A percentile compares a stretch with the other conserved stretches of the same genome.
phyloP scores from a whole-genome alignment of 2,888 invertebrate species.

The Epinotia nisella region DNA sequence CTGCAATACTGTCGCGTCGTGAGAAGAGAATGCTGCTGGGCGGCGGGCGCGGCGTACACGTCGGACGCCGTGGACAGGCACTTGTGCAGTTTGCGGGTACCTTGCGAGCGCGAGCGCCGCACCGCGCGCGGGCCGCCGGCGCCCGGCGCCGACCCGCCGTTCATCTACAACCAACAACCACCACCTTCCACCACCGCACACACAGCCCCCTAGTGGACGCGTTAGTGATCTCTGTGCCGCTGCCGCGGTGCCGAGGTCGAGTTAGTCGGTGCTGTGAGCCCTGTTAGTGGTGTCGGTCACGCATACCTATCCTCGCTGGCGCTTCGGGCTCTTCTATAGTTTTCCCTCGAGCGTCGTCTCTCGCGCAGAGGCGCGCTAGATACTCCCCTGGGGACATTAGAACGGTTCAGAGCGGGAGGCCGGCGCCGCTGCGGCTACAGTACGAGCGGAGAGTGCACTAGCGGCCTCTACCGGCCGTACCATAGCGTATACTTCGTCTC shows the following conservation, averaged over 20 bases:
- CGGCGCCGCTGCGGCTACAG: conserved; percentile 6
- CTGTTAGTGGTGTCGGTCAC: conserved; percentile 47
- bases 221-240: conserved; percentile 67
- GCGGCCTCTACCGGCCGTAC: conserved; percentile 45
- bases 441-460: conserved; percentile 46
- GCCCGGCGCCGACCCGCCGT: conserved; percentile 79
- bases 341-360: conserved; percentile 49
- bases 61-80: conserved; percentile 95
- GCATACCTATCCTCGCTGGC: conserved; percentile 59
- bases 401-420: conserved; percentile 26
- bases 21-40: conserved; percentile 88
- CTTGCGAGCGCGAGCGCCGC: conserved; percentile 96
- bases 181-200: conserved; percentile 55
- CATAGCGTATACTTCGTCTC: conserved; percentile 57
- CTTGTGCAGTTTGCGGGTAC: conserved; percentile 97
- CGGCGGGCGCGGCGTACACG: conserved; percentile 87
- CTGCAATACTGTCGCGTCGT: conserved; percentile 97
- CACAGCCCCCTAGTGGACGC: conserved; percentile 46
- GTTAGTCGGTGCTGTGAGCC: conserved; percentile 40
- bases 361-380: conserved; percentile 70
- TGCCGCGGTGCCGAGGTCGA: too few relatives aligned
- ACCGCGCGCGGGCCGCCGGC: conserved; percentile 69
- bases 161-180: conserved; percentile 48
- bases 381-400: conserved; percentile 73
- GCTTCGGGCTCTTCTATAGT: conserved; percentile 30